Evolutionary conservation across 2,113 vertebrate genomes (phyloP).

Genomic region (Chrysochloris asiatica): DNA sequence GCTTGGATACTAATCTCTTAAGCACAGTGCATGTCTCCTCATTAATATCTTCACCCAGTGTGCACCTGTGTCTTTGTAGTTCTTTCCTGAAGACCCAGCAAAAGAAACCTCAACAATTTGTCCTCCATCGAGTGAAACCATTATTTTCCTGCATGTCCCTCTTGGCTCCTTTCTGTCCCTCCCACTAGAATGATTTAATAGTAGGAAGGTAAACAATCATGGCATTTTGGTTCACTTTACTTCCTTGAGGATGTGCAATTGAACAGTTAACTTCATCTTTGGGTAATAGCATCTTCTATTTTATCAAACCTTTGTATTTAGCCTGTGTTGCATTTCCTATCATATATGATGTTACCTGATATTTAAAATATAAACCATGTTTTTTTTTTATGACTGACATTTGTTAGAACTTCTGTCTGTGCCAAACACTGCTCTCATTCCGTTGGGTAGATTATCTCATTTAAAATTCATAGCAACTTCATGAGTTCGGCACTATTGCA

Average conservation of each 20-base stretch:
- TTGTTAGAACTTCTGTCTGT: not conserved
- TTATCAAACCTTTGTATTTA: not conserved
- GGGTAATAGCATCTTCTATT: not conserved
- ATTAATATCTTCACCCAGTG: not conserved
- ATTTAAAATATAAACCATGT: not conserved
- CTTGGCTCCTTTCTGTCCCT: not conserved
- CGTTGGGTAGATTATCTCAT: not conserved
- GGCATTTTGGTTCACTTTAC: not conserved
- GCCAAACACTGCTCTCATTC: not conserved
- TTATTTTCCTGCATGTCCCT: not conserved
- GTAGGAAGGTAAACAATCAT: not conserved
- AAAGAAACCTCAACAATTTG: not conserved
- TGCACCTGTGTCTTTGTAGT: not conserved
- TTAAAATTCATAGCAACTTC: not conserved
- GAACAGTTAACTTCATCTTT: not conserved
- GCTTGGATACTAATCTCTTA: not conserved
- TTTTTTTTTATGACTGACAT: conserved; percentile 32
- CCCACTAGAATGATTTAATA: not conserved
- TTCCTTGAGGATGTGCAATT: not conserved
- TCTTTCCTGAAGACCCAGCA: not conserved
- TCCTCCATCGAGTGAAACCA: not conserved
- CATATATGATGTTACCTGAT: not conserved
- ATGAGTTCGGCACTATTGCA: not conserved
- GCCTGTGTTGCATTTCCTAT: not conserved
- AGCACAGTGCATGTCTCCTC: not conserved